Base-by-base conservation (phyloP, 2,888 invertebrate species). In the Megastigmus dorsalis region DNA sequence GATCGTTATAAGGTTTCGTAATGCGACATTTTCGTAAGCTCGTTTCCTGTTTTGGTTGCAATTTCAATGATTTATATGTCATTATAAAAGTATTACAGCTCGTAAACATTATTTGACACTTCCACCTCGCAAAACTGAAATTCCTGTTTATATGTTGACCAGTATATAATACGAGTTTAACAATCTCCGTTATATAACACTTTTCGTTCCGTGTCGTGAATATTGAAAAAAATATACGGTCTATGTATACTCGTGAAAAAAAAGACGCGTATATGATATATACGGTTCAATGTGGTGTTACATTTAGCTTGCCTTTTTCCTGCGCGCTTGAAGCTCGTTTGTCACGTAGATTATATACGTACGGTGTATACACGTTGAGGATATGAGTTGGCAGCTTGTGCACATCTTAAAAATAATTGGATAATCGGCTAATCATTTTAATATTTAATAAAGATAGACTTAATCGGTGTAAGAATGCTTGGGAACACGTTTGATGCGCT, bases 281-380 rank as follows among this genome's bases (percentile, higher is more conserved):
- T 15, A 18, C 13, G 9, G 18, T 30, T 15, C 33, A 18, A 18
- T 10, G 33, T 36, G 55, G 6, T 18, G n/a, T 59, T 20, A n/a
- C 57, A n/a, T 41, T 59, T 59, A 59, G 23, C 26, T 59, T 33
- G 33, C 6, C 54, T 13, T 26, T 59, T 60, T 60, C 28, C 60
- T n/a, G n/a, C n/a, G 45, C 20, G 28, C 30, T 60, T 60, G 60
- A 60, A 43, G 45, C 20, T 55, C n/a, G 43, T 45, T 13, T 15
- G 38, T 18, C 18, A 43, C 4, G n/a, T 45, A 45, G 18, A 45
- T n/a, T 45, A n/a, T n/a, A n/a, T n/a, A n/a, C n/a, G 45, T 45
- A 15, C 43, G 13, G 9, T 13, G 13, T 43, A n/a, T 43, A n/a
- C 45, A 20, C 38, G 38, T 13, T 38, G 10, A 38, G 2, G 13